Evolutionary conservation across 2,888 invertebrate genomes (phyloP), one percentile per base, ranked within the genome.

Genomic region (Tachina lurida): DNA sequence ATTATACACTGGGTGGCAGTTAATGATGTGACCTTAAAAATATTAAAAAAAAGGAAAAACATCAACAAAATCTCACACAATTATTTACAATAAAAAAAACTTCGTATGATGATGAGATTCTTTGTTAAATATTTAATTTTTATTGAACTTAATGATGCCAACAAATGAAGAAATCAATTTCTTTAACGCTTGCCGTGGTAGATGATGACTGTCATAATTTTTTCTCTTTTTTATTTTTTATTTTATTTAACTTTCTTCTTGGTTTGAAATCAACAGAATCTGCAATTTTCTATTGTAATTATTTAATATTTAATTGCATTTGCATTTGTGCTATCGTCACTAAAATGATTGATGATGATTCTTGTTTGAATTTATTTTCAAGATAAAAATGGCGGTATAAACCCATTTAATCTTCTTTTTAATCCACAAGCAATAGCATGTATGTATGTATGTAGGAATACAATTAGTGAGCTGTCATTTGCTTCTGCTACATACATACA

Each of bases 11-110:
- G 63, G 63, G 60, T 75, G 67, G 54, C 41, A 58, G 56, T 70
- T 83, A 63, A 65, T 83, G n/a, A 70, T 58, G 52, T 76, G 70
- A 76, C 82, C 80, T 81, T 74, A 74, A 67, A 80, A 70, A 54
- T 41, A 56, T 39, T 13, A 52, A 43, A 12, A 60, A 56, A 60
- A 13, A 58, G 13, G 65, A 58, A 49, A 65, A 73, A 77, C 17
- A 65, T 58, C 8, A 41, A 81, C 22, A 67, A 67, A 67, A 67
- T 74, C 43, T 52, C 58, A 74, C 43, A 73, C 52, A 67, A 67
- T 45, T n/a, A 54, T 19, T 62, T 52, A 41, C 17, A 68, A 65
- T 3, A 49, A 19, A 2, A 22, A 73, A 60, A 73, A 19, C 47
- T 7, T 19, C 43, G 31, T 63, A 12, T 31, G 17, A 10, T 45